Percentiles rank a stretch among this genome's conserved stretches.
Conservation (phyloP, 2,113 vertebrate species). For the Meriones unguiculatus region DNA sequence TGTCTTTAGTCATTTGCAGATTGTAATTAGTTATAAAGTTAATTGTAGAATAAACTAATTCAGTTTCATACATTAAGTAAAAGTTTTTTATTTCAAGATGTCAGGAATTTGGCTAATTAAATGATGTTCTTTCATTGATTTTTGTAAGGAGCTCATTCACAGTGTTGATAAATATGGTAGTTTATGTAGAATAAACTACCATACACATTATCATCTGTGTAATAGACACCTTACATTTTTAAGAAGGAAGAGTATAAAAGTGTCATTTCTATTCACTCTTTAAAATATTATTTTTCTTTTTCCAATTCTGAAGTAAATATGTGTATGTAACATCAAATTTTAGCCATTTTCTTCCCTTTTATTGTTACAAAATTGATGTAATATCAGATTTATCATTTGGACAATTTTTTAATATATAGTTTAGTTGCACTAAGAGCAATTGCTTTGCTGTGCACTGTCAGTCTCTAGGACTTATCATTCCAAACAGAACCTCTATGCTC, state of each 20-base stretch:
- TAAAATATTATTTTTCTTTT: neutral
- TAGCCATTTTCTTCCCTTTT: neutral
- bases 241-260: slow-evolving; percentile 34
- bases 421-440: neutral
- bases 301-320: neutral
- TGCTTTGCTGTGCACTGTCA: neutral
- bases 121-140: slow-evolving; percentile 61
- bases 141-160: slow-evolving; percentile 34
- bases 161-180: neutral
- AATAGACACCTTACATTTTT: slow-evolving; percentile 42
- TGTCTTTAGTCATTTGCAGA: slow-evolving; percentile 14
- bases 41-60: slow-evolving; percentile 32
- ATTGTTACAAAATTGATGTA: neutral
- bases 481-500: neutral
- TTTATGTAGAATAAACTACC: neutral
- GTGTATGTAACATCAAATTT: neutral
- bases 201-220: neutral
- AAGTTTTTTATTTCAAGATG: slow-evolving; percentile 27
- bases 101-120: slow-evolving; percentile 35
- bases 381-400: neutral
- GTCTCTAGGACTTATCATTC: neutral
- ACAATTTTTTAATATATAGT: neutral
- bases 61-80: slow-evolving; percentile 32
- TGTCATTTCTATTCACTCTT: slow-evolving; percentile 31
- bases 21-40: neutral